A percentile compares a stretch with the other conserved stretches of the same genome.
These are phyloP conservation scores for Schmidtea mediterranea DNA, from an alignment of 1,140 invertebrate genomes.

Conservation along the genomic window DNA sequence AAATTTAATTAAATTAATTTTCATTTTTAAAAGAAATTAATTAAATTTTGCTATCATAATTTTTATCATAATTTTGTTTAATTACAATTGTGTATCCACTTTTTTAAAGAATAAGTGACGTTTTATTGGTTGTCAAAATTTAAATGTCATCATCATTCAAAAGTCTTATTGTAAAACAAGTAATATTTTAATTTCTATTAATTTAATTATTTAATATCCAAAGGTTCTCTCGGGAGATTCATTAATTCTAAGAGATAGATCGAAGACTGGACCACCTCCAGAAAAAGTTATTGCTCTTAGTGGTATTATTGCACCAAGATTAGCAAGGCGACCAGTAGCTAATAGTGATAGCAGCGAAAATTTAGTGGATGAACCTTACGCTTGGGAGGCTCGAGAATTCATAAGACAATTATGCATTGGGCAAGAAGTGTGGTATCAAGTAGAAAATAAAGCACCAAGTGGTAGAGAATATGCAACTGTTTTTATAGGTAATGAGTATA, in stretches of 20 bases:
- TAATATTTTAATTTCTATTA: background rate
- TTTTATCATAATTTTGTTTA: too few species aligned
- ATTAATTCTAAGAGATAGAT: slow-evolving; percentile 50
- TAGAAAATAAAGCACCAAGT: slow-evolving; percentile 32
- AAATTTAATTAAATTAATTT: too few species aligned
- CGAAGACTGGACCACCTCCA: slow-evolving; percentile 49
- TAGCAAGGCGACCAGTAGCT: slow-evolving; percentile 38
- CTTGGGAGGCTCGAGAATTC: slow-evolving; percentile 81
- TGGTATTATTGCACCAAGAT: slow-evolving; percentile 62
- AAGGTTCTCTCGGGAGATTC: slow-evolving; percentile 66
- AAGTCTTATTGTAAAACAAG: too few species aligned
- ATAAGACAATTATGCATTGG: slow-evolving; percentile 67
- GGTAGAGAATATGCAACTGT: slow-evolving; percentile 56
- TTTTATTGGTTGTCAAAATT: too few species aligned
- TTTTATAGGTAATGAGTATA: slow-evolving; percentile 56
- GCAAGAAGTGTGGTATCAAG: slow-evolving; percentile 49
- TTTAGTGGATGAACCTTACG: slow-evolving; percentile 38
- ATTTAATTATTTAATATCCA: background rate
- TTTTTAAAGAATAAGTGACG: too few species aligned
- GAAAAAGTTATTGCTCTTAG: slow-evolving; percentile 66
- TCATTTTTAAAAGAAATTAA: too few species aligned
- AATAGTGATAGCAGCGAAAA: background rate
- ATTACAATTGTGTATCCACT: too few species aligned
- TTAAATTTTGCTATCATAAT: too few species aligned
- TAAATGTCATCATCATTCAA: too few species aligned